Percentiles rank a stretch among this genome's conserved stretches.
These are phyloP conservation scores for Boloria selene DNA, from an alignment of 2,888 invertebrate genomes.

Conservation along the genomic window DNA sequence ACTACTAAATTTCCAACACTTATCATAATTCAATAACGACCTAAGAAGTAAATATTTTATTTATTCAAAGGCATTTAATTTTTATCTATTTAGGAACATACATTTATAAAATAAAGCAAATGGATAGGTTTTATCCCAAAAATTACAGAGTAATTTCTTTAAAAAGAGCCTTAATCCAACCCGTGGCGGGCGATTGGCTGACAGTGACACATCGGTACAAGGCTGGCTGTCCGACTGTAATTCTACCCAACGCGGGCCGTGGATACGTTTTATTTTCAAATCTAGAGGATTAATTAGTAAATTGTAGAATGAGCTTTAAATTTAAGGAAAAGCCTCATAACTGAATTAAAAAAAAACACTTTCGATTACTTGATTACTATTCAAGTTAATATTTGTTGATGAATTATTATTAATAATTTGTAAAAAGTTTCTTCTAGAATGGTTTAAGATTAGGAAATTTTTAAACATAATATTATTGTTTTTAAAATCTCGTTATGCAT, in stretches of 20 bases:
- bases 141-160: conserved; percentile 69
- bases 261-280: conserved; percentile 66
- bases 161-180: conserved; percentile 73
- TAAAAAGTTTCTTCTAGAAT: no score
- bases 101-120: conserved; percentile 34
- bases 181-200: conserved; percentile 67
- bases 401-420: no score
- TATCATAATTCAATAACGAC: no score
- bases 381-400: no score
- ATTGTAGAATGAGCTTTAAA: conserved; percentile 39
- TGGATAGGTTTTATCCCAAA: conserved; percentile 43
- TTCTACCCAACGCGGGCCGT: conserved; percentile 66
- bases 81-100: not conserved
- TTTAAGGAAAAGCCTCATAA: not conserved
- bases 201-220: conserved; percentile 83
- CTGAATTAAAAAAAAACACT: no score
- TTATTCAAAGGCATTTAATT: not conserved
- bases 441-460: no score
- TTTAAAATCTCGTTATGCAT: conserved; percentile 1
- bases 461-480: no score
- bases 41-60: not conserved
- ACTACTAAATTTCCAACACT: no score
- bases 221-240: conserved; percentile 77
- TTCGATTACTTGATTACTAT: no score
- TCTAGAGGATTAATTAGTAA: conserved; percentile 61